Conservation (phyloP, 2,113 vertebrate species). For the Dicrurus megarhynchus region DNA sequence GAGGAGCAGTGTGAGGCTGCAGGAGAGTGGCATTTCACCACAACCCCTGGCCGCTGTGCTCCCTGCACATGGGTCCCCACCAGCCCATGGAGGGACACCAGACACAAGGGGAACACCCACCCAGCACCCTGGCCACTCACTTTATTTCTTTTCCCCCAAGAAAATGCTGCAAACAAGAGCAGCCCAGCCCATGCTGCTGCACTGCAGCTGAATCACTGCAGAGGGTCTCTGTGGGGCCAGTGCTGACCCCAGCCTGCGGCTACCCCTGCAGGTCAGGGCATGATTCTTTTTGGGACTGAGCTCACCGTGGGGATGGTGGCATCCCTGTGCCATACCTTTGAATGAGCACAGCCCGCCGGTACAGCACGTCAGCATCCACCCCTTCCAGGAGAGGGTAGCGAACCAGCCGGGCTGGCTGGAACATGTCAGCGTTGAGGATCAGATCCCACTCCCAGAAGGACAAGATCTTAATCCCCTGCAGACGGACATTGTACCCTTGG, state of each 20-base stretch:
- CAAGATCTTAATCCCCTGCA: constrained; percentile 90
- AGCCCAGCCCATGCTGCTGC: accelerated
- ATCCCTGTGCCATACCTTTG: constrained; percentile 77
- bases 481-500: constrained; percentile 89
- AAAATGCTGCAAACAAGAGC: background rate
- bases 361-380: constrained; percentile 79
- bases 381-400: constrained; percentile 93
- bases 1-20: background rate
- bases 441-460: constrained; percentile 90
- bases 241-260: background rate
- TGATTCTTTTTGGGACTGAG: background rate
- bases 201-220: background rate
- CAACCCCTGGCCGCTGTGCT: background rate
- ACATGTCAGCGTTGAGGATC: constrained; percentile 85
- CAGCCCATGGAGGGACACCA: background rate
- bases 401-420: constrained; percentile 85
- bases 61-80: background rate
- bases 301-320: accelerated
- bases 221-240: background rate
- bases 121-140: background rate
- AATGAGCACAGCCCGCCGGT: constrained; percentile 86
- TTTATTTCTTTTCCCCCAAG: background rate
- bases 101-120: background rate
- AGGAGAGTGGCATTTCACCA: accelerated
- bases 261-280: background rate